Percentiles rank a stretch among this genome's conserved stretches.
Conservation (phyloP, 2,888 invertebrate species). For the Lottia gigantea region DNA sequence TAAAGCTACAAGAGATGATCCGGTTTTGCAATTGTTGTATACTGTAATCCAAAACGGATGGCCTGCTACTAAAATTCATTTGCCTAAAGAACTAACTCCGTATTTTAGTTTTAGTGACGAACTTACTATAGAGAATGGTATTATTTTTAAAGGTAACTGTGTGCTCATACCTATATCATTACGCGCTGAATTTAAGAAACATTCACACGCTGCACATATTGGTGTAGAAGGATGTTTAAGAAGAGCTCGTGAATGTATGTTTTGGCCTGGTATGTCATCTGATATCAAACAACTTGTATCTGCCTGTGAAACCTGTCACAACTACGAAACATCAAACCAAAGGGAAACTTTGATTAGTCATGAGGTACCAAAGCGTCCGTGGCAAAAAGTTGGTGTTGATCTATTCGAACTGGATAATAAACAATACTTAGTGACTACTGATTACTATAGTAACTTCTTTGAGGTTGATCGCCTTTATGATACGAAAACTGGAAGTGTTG, state of each 20-base stretch:
- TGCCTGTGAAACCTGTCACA: constrained; percentile 21
- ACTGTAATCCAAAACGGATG: constrained; percentile 26
- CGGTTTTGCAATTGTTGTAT: constrained; percentile 20
- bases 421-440: constrained; percentile 22
- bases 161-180: constrained; percentile 17
- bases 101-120: constrained; percentile 35
- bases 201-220: constrained; percentile 23
- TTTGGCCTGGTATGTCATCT: constrained; percentile 28
- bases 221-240: constrained; percentile 27
- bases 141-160: constrained; percentile 30
- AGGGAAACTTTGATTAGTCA: constrained; percentile 27
- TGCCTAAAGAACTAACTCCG: constrained; percentile 21
- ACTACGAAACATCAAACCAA: constrained; percentile 17
- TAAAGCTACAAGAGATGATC: constrained; percentile 28
- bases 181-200: constrained; percentile 15
- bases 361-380: constrained; percentile 21
- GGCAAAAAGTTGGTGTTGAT: constrained; percentile 28
- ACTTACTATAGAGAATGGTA: constrained; percentile 27
- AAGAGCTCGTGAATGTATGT: constrained; percentile 24
- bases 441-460: constrained; percentile 23
- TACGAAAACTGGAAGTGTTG: constrained; percentile 15
- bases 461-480: constrained; percentile 24
- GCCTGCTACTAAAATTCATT: constrained; percentile 24
- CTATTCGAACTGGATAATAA: constrained; percentile 16
- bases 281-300: constrained; percentile 19